Conservation (phyloP, 2,113 vertebrate genomes). For the Archocentrus centrarchus region DNA sequence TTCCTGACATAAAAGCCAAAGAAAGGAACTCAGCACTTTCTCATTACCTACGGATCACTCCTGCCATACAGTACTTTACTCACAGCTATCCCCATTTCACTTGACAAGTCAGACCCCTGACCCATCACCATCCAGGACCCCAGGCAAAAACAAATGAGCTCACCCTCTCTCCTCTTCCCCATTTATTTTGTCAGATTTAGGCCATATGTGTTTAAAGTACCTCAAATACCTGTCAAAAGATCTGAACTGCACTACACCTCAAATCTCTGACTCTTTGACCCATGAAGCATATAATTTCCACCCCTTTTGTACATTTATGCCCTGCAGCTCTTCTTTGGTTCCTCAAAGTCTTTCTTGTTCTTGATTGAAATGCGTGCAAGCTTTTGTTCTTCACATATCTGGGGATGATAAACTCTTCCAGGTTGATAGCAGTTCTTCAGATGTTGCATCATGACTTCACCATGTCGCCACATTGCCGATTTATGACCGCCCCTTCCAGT, state of each 20-base stretch:
- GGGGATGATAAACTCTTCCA: conserved; percentile 5
- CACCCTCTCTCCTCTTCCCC: conserved; percentile 3
- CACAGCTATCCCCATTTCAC: conserved; percentile 21
- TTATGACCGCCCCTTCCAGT: background rate
- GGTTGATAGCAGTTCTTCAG: conserved; percentile 34
- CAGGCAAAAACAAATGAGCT: conserved; percentile 64
- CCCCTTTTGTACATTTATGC: background rate
- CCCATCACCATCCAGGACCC: conserved; percentile 36
- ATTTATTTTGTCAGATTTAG: conserved; percentile 5
- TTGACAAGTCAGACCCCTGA: conserved; percentile 45
- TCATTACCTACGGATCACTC: conserved; percentile 51
- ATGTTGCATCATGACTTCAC: conserved; percentile 17
- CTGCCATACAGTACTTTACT: background rate
- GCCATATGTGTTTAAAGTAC: conserved; percentile 30
- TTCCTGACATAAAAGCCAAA: conserved; percentile 29
- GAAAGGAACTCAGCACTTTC: conserved; percentile 32
- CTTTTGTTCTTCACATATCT: background rate
- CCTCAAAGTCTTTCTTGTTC: conserved; percentile 9
- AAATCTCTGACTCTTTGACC: conserved; percentile 18
- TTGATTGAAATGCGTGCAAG: background rate
- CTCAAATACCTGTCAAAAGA: conserved; percentile 34
- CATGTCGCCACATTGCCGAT: conserved; percentile 55
- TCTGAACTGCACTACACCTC: conserved; percentile 19
- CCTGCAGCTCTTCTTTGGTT: background rate
- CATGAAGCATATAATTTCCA: background rate